Base-by-base conservation (phyloP, 2,888 invertebrate species). In the Epinotia bilunana region DNA sequence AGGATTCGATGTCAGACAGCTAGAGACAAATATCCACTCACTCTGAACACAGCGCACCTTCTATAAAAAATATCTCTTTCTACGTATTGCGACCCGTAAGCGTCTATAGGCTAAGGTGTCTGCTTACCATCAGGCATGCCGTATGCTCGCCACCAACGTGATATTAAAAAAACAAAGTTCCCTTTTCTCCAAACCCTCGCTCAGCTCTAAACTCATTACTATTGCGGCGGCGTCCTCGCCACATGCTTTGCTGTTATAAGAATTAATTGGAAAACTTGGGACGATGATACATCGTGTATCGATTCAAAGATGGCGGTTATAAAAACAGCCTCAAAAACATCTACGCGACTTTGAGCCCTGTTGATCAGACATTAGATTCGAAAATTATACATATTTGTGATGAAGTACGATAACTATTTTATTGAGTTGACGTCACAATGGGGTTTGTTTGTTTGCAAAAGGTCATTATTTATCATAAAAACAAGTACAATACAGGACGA, bases 251-350 rank as follows among this genome's bases (percentile, higher is more conserved):
- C 23, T 60, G 67, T 55, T 64, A 63, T 43, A 74, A 74, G 62
- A 74, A 74, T 74, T 69, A 74, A 74, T 74, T 74, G 73, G 73
- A 69, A 28, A 74, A 74, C 28, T 74, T 74, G 16, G 61, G 65
- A 3, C 46, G 53, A 72, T 58, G 53, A 72, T 58, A 20, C 55
- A n/a, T 49, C 64, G 62, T 53, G 46, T 63, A 74, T 74, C 58
- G 74, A 74, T 74, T 64, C 58, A n/a, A 73, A 65, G 6, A 65
- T 18, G 58, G 55, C 57, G 23, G 28, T 65, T 73, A 73, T 60
- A 49, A 33, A 46, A 70, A 39, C n/a, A 5, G 3, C 46, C 7
- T 2, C 53, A 13, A 53, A 53, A 49, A 16, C 5, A 53, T 53
- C n/a, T 7, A 53, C n/a, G 1, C 53, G n/a, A 53, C 6, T 5